These are phyloP conservation scores for Pygoscelis antarcticus DNA, from an alignment of 2,113 vertebrate genomes.

Conservation along the genomic window DNA sequence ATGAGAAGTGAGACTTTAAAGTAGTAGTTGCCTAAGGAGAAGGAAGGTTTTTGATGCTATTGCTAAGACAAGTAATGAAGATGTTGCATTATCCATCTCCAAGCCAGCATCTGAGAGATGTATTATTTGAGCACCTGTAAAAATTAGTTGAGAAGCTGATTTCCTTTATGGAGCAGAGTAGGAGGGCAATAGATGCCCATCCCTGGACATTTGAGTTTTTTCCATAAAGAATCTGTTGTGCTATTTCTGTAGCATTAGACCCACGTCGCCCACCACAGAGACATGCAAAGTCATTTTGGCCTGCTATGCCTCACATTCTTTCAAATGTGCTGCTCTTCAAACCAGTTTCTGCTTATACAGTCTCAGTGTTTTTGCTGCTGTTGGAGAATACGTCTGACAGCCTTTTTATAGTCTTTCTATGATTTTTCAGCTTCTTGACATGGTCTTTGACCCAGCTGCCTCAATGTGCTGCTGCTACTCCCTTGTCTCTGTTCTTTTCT, in stretches of 20 bases:
- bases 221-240: neutral
- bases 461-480: neutral
- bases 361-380: neutral
- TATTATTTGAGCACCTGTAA: neutral
- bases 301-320: neutral
- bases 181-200: neutral
- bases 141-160: neutral
- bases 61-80: neutral
- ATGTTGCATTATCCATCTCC: neutral
- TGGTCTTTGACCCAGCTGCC: slow-evolving; percentile 28
- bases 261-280: neutral
- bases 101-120: neutral
- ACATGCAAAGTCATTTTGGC: neutral
- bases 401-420: neutral
- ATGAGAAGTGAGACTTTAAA: slow-evolving; percentile 6
- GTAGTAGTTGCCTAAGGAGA: neutral
- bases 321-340: neutral
- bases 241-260: neutral
- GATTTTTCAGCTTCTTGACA: slow-evolving; percentile 11
- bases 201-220: neutral
- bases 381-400: neutral
- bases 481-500: neutral
- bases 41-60: neutral
- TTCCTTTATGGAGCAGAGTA: neutral
- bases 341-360: neutral